phyloP scores from a whole-genome alignment of 1,140 invertebrate species.

The Apis florea region DNA sequence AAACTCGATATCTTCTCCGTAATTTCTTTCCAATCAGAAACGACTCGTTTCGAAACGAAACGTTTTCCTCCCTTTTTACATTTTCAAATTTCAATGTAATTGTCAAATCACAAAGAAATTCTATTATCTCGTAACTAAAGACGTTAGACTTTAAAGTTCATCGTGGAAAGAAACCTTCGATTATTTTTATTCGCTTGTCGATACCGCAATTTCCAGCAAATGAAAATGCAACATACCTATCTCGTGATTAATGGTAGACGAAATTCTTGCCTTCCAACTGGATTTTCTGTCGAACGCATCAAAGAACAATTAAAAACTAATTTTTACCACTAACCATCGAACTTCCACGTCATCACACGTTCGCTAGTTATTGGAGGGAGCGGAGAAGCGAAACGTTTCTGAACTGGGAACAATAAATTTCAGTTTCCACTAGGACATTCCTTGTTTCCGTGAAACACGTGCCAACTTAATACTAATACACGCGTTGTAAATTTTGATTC shows the following conservation, averaged over 20 bases:
- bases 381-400: background rate
- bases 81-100: background rate
- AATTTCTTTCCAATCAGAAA: too few relatives aligned
- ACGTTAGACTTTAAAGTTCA: too few relatives aligned
- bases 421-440: background rate
- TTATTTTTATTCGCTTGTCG: background rate
- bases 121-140: background rate
- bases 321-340: background rate
- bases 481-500: background rate
- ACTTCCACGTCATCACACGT: background rate
- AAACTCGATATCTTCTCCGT: background rate
- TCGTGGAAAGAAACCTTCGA: background rate
- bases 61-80: background rate
- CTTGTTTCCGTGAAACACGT: background rate
- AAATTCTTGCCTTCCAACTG: background rate
- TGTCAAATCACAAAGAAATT: background rate
- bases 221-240: background rate
- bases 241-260: background rate
- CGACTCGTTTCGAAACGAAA: background rate
- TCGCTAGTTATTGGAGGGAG: background rate
- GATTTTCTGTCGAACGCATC: background rate
- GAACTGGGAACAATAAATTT: slow-evolving; percentile 12
- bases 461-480: background rate
- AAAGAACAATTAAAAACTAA: background rate
- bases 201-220: background rate